These are phyloP conservation scores for Peribatodes rhomboidaria DNA, from an alignment of 2,888 invertebrate species.

Conservation along the genomic window DNA sequence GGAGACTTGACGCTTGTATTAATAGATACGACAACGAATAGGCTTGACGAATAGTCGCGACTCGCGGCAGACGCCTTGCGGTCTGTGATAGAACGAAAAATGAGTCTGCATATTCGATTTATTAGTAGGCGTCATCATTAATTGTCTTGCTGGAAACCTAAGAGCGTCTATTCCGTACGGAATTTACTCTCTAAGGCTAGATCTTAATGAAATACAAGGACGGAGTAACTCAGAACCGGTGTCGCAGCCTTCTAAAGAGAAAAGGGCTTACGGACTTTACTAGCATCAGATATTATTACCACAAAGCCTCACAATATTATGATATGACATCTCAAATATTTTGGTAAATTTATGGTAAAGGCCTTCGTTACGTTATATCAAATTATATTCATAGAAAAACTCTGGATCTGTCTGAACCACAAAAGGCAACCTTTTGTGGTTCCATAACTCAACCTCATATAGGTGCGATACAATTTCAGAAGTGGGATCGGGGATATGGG, in stretches of 20 bases:
- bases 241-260: too few relatives aligned
- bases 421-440: conserved; percentile 7
- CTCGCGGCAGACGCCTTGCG: conserved; percentile 39
- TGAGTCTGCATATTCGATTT: not conserved
- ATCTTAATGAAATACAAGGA: not conserved
- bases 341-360: not conserved
- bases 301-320: not conserved
- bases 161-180: too few relatives aligned
- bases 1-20: conserved; percentile 60
- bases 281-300: not conserved
- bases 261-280: too few relatives aligned
- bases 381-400: conserved; percentile 26
- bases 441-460: conserved; percentile 3
- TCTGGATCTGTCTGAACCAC: conserved; percentile 3
- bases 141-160: not conserved
- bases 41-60: conserved; percentile 55
- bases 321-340: not conserved
- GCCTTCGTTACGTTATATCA: conserved; percentile 6
- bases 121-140: not conserved
- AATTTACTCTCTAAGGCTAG: too few relatives aligned
- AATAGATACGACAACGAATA: conserved; percentile 57
- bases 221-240: not conserved
- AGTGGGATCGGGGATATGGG: not conserved
- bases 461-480: conserved; percentile 11
- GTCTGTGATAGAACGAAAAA: conserved; percentile 16